These are phyloP conservation scores for Polyommatus icarus DNA, from an alignment of 2,888 invertebrate genomes.

Conservation along the genomic window DNA sequence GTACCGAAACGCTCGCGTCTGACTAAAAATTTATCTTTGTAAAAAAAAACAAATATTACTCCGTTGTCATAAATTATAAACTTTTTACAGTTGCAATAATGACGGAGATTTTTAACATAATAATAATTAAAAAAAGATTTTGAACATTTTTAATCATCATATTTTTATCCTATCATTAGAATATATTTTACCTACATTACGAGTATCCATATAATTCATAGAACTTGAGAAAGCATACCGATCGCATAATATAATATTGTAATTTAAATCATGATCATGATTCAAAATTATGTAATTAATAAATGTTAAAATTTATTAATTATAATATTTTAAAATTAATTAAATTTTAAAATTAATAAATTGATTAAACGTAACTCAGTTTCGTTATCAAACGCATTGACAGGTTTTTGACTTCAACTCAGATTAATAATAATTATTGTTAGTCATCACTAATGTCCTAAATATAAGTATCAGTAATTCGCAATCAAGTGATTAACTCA, in stretches of 20 bases:
- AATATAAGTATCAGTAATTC: neutral
- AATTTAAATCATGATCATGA: no score
- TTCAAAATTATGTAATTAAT: no score
- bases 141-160: neutral
- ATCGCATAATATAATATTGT: no score
- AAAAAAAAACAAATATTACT: neutral
- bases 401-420: neutral
- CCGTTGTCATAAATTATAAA: neutral
- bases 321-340: no score
- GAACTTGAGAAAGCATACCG: no score
- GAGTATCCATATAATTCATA: no score
- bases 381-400: neutral
- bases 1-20: neutral
- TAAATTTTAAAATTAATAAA: no score
- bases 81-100: neutral
- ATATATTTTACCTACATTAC: no score
- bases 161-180: no score
- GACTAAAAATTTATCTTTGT: neutral
- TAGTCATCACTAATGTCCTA: neutral
- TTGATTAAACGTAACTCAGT: neutral
- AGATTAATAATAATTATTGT: no score
- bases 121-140: neutral
- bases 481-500: neutral
- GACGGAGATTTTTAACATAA: neutral
- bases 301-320: no score